Evolutionary conservation across 1,140 invertebrate genomes (phyloP), one percentile per base, ranked within the genome.

Genomic region (Laupala kohalensis): DNA sequence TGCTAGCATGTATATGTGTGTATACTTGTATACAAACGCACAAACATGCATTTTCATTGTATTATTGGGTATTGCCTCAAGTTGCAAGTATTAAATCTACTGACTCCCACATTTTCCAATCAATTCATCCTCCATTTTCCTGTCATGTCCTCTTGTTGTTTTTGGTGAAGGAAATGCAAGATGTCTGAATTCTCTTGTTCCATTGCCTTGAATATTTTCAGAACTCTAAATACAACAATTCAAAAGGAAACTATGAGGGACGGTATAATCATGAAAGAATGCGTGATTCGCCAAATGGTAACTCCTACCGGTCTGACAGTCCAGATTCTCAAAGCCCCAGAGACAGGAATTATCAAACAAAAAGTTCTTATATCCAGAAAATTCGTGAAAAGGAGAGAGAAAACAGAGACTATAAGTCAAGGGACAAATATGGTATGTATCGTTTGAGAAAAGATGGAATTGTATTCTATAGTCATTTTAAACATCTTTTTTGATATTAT

Each of bases 351-450:
- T 92, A 93, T 81, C 86, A 87, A 78, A 87, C 89, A 79, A 92
- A 92, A 83, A 84, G 83, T 80, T 87, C 90, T 70, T 75, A 73
- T 82, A 81, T 92, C 80, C 88, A 92, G 77, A 89, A 90, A 84
- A 85, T 87, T 81, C 85, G 88, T 75, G 89, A 93, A 83, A 92
- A 92, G 87, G 92, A 94, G 88, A 92, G 92, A 88, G 93, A 93
- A 87, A 89, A 87, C 86, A 90, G 88, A 92, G 89, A 92, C 86
- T 93, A 92, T 82, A 85, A 87, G 83, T 88, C 87, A 84, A 90
- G 91, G 82, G 91, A 92, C 84, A 92, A 92, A 87, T 90, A 90
- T 89, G 87, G 88, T 89, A 84, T 81, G 75, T 78, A 72, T 74
- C 29, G 6, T 70, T 12, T 73, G 27, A 5, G 25, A 15, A 27